Base-by-base conservation (phyloP, 2,797 vertebrate genomes). In the Gadopsis bispinosus region DNA sequence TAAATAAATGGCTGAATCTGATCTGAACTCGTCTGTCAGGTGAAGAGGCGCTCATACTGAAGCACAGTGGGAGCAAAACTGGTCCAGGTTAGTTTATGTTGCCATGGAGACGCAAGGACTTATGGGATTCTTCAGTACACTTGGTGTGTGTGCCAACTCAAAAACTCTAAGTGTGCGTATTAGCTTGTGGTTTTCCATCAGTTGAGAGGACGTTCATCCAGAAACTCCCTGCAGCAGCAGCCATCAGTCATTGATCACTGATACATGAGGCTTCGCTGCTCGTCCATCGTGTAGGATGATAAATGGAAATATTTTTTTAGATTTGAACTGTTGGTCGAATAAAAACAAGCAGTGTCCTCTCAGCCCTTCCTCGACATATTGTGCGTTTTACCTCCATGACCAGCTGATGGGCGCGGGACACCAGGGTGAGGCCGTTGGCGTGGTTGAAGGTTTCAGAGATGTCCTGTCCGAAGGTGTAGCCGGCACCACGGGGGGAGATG, bases 371-470 rank as follows among this genome's bases (percentile, higher is more conserved):
- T n/a, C n/a, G n/a, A n/a, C n/a, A n/a, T n/a, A n/a, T n/a, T n/a
- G n/a, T 5, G 1, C 2, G 26, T n/a, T 0, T 84, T 95, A 98
- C 97, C 97, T 98, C 97, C 97, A 98, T 98, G 85, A 98, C 97
- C 82, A 98, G 97, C 84, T 98, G 97, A 93, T 98, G 97, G 92
- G 97, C 97, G 0, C 97, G 96, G 79, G 97, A 98, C 89, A 98
- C 97, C 95, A 98, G 94, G 5, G 97, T 98, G 87, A 98, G 97
- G 31, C 97, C 97, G 59, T 98, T 98, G 94, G 97, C 97, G 43
- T 98, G 97, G 94, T 98, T 98, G 91, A 98, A 98, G 4, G 97
- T 98, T 94, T 98, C 97, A 0, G 97, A 98, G 91, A 98, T 98
- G 80, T 98, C 97, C 83, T 98, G 97, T 83, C 97, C 97, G n/a